These are phyloP conservation scores for Arizona elegans DNA, from an alignment of 2,113 vertebrate genomes.

Conservation along the genomic window DNA sequence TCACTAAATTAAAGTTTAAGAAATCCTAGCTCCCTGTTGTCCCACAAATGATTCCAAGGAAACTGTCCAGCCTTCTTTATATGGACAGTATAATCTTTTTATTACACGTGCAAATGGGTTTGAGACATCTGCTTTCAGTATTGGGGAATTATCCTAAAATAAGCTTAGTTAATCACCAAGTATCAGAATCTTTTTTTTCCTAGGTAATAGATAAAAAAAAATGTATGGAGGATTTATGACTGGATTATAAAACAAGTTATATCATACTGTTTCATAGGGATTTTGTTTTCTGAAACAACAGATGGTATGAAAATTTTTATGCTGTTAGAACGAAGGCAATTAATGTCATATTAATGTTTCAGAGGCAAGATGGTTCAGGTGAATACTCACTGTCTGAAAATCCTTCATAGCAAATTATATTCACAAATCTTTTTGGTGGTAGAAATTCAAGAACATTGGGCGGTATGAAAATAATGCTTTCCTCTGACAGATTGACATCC, in stretches of 20 bases:
- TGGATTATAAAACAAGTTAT: background rate
- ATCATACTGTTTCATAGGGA: background rate
- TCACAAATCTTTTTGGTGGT: background rate
- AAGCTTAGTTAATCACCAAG: background rate
- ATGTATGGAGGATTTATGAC: background rate
- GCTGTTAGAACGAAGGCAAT: background rate
- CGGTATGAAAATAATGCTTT: background rate
- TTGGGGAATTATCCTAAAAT: background rate
- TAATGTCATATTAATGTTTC: background rate
- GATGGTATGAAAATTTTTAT: background rate
- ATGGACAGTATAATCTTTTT: background rate
- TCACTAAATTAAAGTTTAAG: background rate
- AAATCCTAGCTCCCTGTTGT: background rate
- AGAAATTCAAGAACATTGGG: background rate
- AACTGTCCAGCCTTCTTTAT: background rate
- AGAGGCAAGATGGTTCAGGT: background rate
- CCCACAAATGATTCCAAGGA: background rate
- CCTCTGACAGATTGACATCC: background rate
- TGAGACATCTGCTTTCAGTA: background rate
- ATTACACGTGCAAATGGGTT: background rate
- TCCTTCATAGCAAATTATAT: background rate
- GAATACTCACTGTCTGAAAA: background rate
- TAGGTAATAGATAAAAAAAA: background rate
- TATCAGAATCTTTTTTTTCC: background rate
- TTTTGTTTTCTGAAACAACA: slow-evolving; percentile 7